Conservation (phyloP, 1,140 invertebrate genomes). For the Drosophila saltans region DNA sequence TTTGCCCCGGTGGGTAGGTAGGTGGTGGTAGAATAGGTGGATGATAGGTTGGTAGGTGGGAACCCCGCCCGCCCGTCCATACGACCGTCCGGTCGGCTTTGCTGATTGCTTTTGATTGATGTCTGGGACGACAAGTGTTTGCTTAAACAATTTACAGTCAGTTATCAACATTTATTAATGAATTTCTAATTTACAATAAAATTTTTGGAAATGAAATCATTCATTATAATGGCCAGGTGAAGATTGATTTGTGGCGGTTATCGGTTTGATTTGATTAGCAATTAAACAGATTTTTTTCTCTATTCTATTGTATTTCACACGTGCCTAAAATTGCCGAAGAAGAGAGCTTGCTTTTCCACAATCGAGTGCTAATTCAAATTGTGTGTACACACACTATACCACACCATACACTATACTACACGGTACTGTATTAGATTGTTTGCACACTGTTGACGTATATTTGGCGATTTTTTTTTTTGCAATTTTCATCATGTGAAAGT, state of each 20-base stretch:
- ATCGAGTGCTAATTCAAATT: conserved; percentile 67
- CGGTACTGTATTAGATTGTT: neutral
- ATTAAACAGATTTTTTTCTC: conserved; percentile 42
- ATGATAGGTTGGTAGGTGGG: too few species aligned
- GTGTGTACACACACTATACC: too few species aligned
- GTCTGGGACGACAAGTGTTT: conserved; percentile 45
- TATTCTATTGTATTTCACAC: conserved; percentile 61
- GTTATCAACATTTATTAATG: conserved; percentile 74
- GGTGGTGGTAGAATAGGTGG: neutral
- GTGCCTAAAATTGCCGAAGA: conserved; percentile 62
- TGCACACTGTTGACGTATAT: conserved; percentile 30
- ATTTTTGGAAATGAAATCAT: conserved; percentile 70
- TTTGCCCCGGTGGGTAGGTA: neutral
- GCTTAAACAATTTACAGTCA: conserved; percentile 66
- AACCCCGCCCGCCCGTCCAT: too few species aligned
- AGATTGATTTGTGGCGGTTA: conserved; percentile 64
- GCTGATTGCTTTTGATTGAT: conserved; percentile 43
- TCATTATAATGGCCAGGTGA: conserved; percentile 59
- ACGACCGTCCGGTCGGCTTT: neutral
- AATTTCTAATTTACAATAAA: conserved; percentile 77
- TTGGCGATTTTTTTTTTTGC: conserved; percentile 8
- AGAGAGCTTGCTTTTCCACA: conserved; percentile 55
- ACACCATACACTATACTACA: too few species aligned
- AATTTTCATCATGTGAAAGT: conserved; percentile 41
- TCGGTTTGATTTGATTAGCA: conserved; percentile 62